Evolutionary conservation across 2,797 vertebrate genomes (phyloP).

Genomic region (Ctenopoma kingsleyae): DNA sequence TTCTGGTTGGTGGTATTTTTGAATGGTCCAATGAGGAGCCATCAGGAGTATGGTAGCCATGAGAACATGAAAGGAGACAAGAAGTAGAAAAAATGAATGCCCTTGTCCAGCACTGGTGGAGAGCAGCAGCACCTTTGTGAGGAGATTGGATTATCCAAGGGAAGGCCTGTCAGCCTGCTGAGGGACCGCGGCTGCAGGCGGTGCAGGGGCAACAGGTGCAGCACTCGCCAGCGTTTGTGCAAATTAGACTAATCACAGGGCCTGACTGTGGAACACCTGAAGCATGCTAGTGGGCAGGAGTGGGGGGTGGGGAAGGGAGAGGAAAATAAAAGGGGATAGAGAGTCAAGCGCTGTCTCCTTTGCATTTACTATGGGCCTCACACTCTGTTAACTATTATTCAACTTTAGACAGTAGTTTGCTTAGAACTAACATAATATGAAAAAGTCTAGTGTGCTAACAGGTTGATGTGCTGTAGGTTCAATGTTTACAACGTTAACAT

Average conservation of each 20-base stretch:
- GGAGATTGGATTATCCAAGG: constrained; percentile 81
- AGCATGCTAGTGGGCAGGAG: constrained; percentile 56
- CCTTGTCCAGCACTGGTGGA: constrained; percentile 67
- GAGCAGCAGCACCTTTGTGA: constrained; percentile 55
- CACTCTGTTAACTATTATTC: not conserved
- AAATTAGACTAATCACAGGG: constrained; percentile 84
- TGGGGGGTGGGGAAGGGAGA: not conserved
- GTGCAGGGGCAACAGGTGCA: constrained; percentile 84
- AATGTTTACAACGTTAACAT: too few species aligned
- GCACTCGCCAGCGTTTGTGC: constrained; percentile 67
- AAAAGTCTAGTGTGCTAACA: not conserved
- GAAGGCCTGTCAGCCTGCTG: constrained; percentile 77
- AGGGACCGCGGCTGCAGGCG: constrained; percentile 76
- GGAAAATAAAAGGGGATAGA: constrained; percentile 21
- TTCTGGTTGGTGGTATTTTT: constrained; percentile 73
- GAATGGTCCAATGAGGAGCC: constrained; percentile 81
- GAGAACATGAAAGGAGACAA: constrained; percentile 59
- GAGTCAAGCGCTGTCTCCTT: constrained; percentile 14
- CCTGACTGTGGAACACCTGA: constrained; percentile 78
- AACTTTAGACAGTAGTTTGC: not conserved
- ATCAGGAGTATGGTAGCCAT: constrained; percentile 66
- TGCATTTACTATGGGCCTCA: not conserved
- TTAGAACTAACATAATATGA: not conserved
- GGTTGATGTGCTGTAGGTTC: too few species aligned
- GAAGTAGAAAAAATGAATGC: constrained; percentile 66